Evolutionary conservation across 2,797 vertebrate genomes (phyloP), one percentile per base, ranked within the genome.

Genomic region (Amazonetta brasiliensis): DNA sequence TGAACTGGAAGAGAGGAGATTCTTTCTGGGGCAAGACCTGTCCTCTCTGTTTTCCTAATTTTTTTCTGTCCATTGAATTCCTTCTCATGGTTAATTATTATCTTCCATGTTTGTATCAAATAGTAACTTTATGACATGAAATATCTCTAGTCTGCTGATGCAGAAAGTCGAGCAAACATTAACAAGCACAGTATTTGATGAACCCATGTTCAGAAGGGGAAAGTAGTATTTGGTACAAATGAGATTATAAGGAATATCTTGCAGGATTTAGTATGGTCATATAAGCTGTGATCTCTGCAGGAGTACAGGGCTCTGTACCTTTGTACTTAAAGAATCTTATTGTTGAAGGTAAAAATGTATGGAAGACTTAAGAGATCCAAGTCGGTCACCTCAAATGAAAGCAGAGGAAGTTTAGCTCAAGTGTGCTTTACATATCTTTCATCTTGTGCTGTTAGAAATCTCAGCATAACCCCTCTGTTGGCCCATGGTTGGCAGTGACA

Each of bases 11-110:
- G 56, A 26, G 44, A 87, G 68, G 67, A 68, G 80, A 35, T 50
- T 28, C 21, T 58, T 67, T 59, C 63, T 92, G 37, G 68, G 69
- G 60, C 59, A 84, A 68, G 56, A 54, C 17, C 18, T 68, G 22
- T 63, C 52, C n/a, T 76, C 44, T 58, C n/a, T 84, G 28, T 84
- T 71, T 44, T 58, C 54, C 56, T 39, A 43, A 56, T 28, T 83
- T 55, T 14, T 84, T 66, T 71, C 50, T 50, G 14, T 19, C 67
- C 31, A 2, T n/a, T 69, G 60, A 31, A 31, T 88, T 75, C 84
- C 73, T 20, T 30, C 50, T 62, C 21, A 28, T 75, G 30, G 59
- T 90, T 90, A 92, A 89, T 92, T 52, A 72, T 92, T 91, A 17
- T 55, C 82, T 64, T 35, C 74, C 25, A 1, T 46, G 23, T 54